Evolutionary conservation across 2,888 invertebrate species (phyloP).

Genomic region (Branchellion lobata): DNA sequence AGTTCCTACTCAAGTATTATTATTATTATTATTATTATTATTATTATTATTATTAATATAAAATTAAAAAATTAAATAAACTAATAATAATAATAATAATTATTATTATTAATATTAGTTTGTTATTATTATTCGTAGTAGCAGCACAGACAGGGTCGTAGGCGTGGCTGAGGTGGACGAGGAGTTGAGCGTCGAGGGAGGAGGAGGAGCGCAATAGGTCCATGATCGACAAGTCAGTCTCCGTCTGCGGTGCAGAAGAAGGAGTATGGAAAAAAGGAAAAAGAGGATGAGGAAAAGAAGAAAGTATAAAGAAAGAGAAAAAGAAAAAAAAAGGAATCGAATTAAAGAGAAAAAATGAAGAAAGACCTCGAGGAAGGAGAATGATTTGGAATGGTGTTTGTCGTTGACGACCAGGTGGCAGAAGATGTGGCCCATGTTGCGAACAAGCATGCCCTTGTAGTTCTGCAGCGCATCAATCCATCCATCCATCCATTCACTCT

Average conservation of each 20-base stretch:
- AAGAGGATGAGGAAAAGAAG: too few relatives aligned
- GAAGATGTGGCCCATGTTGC: slow-evolving; percentile 61
- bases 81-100: not conserved
- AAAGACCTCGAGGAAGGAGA: slow-evolving; percentile 59
- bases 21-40: not conserved
- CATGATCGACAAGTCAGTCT: slow-evolving; percentile 58
- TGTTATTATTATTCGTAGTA: not conserved
- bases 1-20: not conserved
- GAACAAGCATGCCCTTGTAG: slow-evolving; percentile 58
- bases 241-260: slow-evolving; percentile 54
- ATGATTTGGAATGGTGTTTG: slow-evolving; percentile 57
- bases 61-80: not conserved
- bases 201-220: slow-evolving; percentile 58
- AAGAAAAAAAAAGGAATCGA: not conserved
- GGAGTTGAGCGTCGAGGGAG: slow-evolving; percentile 60
- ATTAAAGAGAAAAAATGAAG: not conserved
- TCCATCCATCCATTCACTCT: not conserved
- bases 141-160: slow-evolving; percentile 56
- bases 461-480: slow-evolving; percentile 51
- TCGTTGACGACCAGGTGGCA: slow-evolving; percentile 58
- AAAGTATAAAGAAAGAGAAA: too few relatives aligned
- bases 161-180: slow-evolving; percentile 59
- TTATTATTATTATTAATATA: not conserved
- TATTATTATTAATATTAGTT: not conserved
- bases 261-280: too few relatives aligned